These are phyloP conservation scores for Gopherus evgoodei DNA, from an alignment of 2,113 vertebrate species.

Conservation along the genomic window DNA sequence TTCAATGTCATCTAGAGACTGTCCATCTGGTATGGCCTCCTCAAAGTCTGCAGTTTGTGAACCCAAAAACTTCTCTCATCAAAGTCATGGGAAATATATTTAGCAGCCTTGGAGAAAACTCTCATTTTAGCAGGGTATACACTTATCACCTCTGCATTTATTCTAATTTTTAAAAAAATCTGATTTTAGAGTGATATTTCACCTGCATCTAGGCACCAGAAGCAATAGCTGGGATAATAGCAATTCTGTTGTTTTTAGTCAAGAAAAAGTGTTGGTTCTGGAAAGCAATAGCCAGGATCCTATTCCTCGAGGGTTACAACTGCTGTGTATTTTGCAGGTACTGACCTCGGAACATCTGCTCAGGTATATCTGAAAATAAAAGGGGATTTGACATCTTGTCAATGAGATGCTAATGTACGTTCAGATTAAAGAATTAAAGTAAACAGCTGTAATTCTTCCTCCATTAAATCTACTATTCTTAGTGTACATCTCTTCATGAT, in stretches of 20 bases:
- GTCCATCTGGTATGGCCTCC: neutral
- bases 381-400: neutral
- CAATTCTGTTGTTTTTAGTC: neutral
- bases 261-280: neutral
- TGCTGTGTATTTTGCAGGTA: neutral
- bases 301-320: neutral
- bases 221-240: neutral
- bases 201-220: neutral
- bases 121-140: neutral
- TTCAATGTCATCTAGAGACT: neutral
- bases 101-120: neutral
- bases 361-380: neutral
- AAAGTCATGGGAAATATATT: neutral
- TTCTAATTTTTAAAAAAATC: neutral
- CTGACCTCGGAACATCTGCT: neutral
- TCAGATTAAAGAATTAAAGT: neutral
- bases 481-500: neutral
- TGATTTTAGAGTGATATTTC: neutral
- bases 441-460: neutral
- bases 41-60: neutral
- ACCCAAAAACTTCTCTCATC: neutral
- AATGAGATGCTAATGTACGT: neutral
- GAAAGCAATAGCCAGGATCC: neutral
- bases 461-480: neutral
- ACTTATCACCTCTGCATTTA: accelerated